phyloP scores from a whole-genome alignment of 2,888 invertebrate genomes.

The Drosophila longiperda region DNA sequence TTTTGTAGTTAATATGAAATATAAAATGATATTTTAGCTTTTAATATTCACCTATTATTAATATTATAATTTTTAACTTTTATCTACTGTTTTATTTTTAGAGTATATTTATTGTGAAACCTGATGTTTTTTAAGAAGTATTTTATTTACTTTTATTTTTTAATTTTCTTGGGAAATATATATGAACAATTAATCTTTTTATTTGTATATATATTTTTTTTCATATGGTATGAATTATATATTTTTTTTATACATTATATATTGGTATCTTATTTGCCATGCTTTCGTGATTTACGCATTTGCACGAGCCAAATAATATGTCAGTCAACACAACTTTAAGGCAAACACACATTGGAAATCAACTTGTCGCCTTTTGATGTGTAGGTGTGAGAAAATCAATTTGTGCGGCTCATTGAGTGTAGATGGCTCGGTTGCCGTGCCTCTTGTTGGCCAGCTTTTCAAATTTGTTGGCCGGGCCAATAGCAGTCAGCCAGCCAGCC shows the following conservation, averaged over 20 bases:
- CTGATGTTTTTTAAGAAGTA: no score
- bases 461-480: slow-evolving; percentile 23
- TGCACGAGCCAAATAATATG: background rate
- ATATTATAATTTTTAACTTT: no score
- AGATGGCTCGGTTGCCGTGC: slow-evolving; percentile 31
- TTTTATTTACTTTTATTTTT: no score
- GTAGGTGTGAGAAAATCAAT: slow-evolving; percentile 74
- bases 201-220: background rate
- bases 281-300: background rate
- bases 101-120: no score
- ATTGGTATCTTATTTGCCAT: background rate
- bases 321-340: background rate
- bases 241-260: background rate
- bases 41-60: background rate
- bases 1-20: background rate
- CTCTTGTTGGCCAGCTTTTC: slow-evolving; percentile 49
- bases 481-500: slow-evolving; percentile 7
- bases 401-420: slow-evolving; percentile 51
- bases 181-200: background rate
- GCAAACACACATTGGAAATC: slow-evolving; percentile 50
- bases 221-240: background rate
- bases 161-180: background rate
- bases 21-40: background rate
- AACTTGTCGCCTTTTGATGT: slow-evolving; percentile 55
- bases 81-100: no score